Percentiles rank a stretch among this genome's conserved stretches.
Conservation (phyloP, 2,113 vertebrate genomes). For the human region GRCh38 chrX:119489501-119490000, state of each 20-base stretch:
- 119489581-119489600: neutral
- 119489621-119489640: neutral
- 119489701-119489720: slow-evolving; percentile 10
- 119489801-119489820: neutral
- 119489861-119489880: neutral
- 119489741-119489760: slow-evolving; percentile 7
- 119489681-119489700: neutral
- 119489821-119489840: neutral
- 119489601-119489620: neutral
- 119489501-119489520: neutral
- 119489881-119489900: neutral
- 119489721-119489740: neutral
- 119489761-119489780: neutral
- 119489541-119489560: neutral
- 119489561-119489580: neutral
- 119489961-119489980: neutral
- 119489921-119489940: neutral
- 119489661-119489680: neutral
- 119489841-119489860: neutral
- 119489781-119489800: slow-evolving; percentile 24
- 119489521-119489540: neutral
- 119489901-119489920: neutral
- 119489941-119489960: neutral
- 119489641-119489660: neutral
- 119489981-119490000: neutral